Evolutionary conservation across 2,113 vertebrate genomes (phyloP).

Genomic region (Meriones unguiculatus): DNA sequence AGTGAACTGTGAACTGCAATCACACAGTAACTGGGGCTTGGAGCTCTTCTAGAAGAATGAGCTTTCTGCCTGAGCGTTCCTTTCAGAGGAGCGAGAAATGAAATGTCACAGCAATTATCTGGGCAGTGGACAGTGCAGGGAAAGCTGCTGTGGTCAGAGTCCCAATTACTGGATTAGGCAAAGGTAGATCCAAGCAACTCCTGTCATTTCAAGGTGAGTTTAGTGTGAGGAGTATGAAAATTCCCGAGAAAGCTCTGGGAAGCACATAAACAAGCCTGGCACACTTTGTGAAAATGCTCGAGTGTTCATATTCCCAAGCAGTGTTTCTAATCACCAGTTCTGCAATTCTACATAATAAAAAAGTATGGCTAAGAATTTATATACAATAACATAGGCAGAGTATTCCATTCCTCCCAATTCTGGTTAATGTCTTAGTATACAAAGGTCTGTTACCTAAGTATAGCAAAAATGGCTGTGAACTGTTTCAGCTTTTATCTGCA

Average conservation of each 20-base stretch:
- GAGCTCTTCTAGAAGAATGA: conserved; percentile 71
- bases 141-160: conserved; percentile 61
- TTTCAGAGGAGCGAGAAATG: conserved; percentile 69
- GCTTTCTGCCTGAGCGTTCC: conserved; percentile 62
- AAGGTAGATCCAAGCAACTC: background rate
- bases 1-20: background rate
- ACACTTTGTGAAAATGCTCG: background rate
- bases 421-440: background rate
- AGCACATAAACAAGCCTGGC: background rate
- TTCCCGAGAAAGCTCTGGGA: background rate
- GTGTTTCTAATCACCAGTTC: background rate
- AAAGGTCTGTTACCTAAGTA: background rate
- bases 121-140: conserved; percentile 65
- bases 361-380: fast-evolving
- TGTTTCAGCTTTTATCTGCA: background rate
- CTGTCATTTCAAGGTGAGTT: fast-evolving
- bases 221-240: fast-evolving
- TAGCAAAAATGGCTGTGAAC: background rate
- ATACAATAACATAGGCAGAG: background rate
- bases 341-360: background rate
- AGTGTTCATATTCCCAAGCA: background rate
- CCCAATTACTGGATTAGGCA: conserved; percentile 71
- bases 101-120: conserved; percentile 84
- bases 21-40: background rate
- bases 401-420: background rate